Percentiles rank a stretch among this genome's conserved stretches.
Evolutionary conservation across 2,888 invertebrate genomes (phyloP).

Genomic region (Sabatieria punctata): DNA sequence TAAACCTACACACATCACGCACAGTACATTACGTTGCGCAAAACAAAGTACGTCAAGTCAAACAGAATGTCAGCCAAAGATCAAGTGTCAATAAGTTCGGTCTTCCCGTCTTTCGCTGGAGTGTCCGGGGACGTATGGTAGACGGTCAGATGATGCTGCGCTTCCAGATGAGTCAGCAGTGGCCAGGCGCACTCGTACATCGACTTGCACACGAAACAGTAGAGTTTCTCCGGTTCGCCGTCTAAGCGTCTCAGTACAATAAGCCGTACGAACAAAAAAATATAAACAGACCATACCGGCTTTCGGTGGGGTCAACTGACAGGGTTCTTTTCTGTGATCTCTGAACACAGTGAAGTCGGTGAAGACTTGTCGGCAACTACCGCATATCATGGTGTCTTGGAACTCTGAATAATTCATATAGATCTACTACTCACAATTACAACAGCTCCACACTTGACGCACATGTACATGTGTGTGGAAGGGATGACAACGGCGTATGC

Average conservation of each 20-base stretch:
- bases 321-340: conserved; percentile 54
- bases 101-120: too few relatives aligned
- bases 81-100: too few relatives aligned
- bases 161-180: conserved; percentile 12
- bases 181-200: conserved; percentile 8
- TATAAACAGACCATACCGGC: neutral
- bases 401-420: conserved; percentile 48
- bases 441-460: too few relatives aligned
- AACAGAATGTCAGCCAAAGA: too few relatives aligned
- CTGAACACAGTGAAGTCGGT: conserved; percentile 50
- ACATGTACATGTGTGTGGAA: too few relatives aligned
- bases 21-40: too few relatives aligned
- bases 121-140: too few relatives aligned
- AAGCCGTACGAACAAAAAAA: neutral
- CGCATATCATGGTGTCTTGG: conserved; percentile 55
- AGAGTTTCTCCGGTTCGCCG: conserved; percentile 8
- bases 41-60: too few relatives aligned
- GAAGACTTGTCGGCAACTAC: conserved; percentile 54
- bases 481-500: too few relatives aligned
- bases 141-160: conserved; percentile 17
- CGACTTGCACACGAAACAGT: conserved; percentile 11
- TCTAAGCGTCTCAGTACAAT: neutral
- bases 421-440: too few relatives aligned
- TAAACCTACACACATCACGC: too few relatives aligned
- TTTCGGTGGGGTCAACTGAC: conserved; percentile 39